phyloP scores from a whole-genome alignment of 1,140 invertebrate genomes.

The Megathymus violae region DNA sequence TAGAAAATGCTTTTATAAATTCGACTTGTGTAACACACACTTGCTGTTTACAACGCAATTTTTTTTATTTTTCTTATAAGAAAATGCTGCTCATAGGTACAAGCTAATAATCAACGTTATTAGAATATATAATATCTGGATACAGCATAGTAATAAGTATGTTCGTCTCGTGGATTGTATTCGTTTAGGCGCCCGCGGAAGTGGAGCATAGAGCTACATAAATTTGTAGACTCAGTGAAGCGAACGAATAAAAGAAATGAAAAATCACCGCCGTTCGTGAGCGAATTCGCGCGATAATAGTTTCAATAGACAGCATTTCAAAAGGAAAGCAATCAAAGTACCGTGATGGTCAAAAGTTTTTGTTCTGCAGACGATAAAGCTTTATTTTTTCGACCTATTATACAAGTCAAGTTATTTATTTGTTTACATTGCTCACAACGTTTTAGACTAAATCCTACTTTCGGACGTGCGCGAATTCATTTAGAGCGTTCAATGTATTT shows the following conservation, averaged over 20 bases:
- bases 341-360: constrained; percentile 18
- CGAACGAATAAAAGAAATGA: constrained; percentile 22
- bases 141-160: background rate
- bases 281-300: background rate
- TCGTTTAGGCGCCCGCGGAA: constrained; percentile 11
- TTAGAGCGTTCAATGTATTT: constrained; percentile 14
- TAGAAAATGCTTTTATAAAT: background rate
- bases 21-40: too few relatives aligned
- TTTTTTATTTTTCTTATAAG: too few relatives aligned
- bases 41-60: too few relatives aligned
- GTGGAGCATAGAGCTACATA: constrained; percentile 12
- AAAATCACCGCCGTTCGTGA: constrained; percentile 7
- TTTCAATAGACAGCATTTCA: background rate
- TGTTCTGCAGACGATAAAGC: background rate
- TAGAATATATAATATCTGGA: too few relatives aligned
- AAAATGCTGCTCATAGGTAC: too few relatives aligned
- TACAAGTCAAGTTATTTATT: constrained; percentile 8
- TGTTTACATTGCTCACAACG: background rate
- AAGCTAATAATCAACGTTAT: too few relatives aligned
- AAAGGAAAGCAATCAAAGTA: constrained; percentile 10
- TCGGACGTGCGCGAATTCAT: constrained; percentile 7
- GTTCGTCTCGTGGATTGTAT: background rate
- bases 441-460: constrained; percentile 8
- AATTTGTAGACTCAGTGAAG: constrained; percentile 21
- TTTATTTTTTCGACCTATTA: background rate